Evolutionary conservation across 2,888 invertebrate genomes (phyloP).

Genomic region (Volucella zonaria): DNA sequence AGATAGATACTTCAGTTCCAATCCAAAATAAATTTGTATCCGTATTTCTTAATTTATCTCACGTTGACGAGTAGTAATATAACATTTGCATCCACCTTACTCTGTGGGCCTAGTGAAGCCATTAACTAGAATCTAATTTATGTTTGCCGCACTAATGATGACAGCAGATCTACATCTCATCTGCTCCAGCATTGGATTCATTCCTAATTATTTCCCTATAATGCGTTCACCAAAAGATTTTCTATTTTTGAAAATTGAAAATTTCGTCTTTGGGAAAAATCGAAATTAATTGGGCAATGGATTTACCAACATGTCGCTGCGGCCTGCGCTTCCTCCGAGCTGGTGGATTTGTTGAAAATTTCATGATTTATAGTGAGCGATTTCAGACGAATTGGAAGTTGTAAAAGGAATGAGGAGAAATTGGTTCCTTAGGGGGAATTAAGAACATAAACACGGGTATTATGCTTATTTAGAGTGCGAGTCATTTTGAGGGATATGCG

Average conservation of each 20-base stretch:
- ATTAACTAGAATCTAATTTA: conserved; percentile 66
- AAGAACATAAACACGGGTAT: too few species aligned
- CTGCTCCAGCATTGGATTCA: conserved; percentile 28
- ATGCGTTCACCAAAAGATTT: conserved; percentile 8
- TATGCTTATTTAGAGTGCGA: too few species aligned
- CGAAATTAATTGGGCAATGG: conserved; percentile 65
- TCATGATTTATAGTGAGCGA: too few species aligned
- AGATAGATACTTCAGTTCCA: background rate
- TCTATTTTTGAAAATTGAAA: conserved; percentile 7
- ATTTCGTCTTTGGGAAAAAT: conserved; percentile 1
- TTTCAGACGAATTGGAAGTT: too few species aligned
- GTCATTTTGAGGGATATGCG: too few species aligned
- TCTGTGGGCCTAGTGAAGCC: conserved; percentile 14
- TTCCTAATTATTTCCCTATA: conserved; percentile 55
- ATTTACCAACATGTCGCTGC: conserved; percentile 45
- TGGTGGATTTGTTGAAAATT: too few species aligned
- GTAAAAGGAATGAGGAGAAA: too few species aligned
- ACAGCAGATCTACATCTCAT: conserved; percentile 53
- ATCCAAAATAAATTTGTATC: conserved; percentile 3
- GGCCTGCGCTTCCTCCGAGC: background rate
- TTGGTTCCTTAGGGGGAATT: too few species aligned
- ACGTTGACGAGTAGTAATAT: conserved; percentile 22
- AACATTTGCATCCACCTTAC: conserved; percentile 43
- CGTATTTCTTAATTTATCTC: conserved; percentile 40
- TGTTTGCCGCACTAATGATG: conserved; percentile 65